Evolutionary conservation across 2,888 invertebrate genomes (phyloP).

Genomic region (Noctua janthina): DNA sequence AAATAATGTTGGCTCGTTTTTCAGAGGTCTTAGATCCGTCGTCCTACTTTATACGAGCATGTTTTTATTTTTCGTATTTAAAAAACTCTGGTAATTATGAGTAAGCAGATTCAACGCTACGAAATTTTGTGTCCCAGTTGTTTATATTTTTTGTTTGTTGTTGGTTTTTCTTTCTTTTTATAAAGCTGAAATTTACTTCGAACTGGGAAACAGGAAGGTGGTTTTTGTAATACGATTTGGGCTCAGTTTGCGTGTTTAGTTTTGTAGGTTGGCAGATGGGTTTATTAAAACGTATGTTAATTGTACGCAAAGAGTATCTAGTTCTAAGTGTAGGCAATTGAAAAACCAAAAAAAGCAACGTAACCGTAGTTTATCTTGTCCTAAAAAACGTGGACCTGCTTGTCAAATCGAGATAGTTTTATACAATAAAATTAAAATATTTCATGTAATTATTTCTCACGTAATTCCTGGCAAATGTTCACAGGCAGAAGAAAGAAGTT

Average conservation of each 20-base stretch:
- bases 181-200: slow-evolving; percentile 37
- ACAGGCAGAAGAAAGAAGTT: background rate
- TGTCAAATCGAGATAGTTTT: too few species aligned
- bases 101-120: slow-evolving; percentile 78
- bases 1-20: slow-evolving; percentile 87
- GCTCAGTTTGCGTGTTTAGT: slow-evolving; percentile 6
- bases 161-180: slow-evolving; percentile 61
- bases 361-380: background rate
- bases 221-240: slow-evolving; percentile 20
- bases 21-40: slow-evolving; percentile 86
- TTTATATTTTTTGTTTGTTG: slow-evolving; percentile 64
- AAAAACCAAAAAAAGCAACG: background rate
- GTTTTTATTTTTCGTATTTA: slow-evolving; percentile 85
- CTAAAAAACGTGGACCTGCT: too few species aligned
- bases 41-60: slow-evolving; percentile 81
- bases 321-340: background rate
- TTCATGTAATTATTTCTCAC: too few species aligned
- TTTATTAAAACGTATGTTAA: background rate
- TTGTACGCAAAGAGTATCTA: background rate
- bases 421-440: too few species aligned
- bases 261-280: background rate
- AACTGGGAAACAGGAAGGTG: slow-evolving; percentile 11
- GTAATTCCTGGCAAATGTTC: background rate
- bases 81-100: slow-evolving; percentile 86
- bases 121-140: slow-evolving; percentile 70